Percentiles rank a stretch among this genome's conserved stretches.
Evolutionary conservation across 2,113 vertebrate species (phyloP).

Genomic region (Oryzias javanicus): DNA sequence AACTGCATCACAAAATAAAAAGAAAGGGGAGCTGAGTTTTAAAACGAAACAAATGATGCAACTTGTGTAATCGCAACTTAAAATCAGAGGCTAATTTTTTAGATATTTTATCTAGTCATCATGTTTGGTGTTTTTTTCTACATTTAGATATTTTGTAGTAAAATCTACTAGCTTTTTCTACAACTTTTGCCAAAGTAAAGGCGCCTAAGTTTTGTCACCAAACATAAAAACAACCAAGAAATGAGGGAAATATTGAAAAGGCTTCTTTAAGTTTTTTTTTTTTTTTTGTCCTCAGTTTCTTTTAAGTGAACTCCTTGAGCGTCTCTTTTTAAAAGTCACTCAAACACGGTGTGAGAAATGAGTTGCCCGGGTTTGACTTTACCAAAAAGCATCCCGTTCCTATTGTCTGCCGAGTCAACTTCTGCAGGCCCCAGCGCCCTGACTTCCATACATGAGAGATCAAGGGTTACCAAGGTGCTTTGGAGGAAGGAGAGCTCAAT

Average conservation of each 20-base stretch:
- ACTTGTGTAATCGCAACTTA: not conserved
- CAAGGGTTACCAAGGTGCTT: conserved; percentile 84
- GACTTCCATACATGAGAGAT: conserved; percentile 82
- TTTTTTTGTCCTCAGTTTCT: conserved; percentile 9
- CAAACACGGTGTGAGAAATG: conserved; percentile 71
- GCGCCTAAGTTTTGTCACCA: not conserved
- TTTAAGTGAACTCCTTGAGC: conserved; percentile 43
- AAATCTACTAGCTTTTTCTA: no score
- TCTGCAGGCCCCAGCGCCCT: conserved; percentile 76
- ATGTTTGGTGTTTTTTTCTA: no score
- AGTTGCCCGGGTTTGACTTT: conserved; percentile 78
- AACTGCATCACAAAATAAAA: conserved; percentile 1
- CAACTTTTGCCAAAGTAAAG: no score
- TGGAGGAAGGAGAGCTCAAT: conserved; percentile 69
- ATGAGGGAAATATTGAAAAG: conserved; percentile 25
- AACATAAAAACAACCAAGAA: conserved; percentile 16
- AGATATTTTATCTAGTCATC: not conserved
- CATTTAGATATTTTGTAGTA: no score
- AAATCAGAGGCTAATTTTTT: conserved; percentile 1
- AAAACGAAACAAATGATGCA: conserved; percentile 11
- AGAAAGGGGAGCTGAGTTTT: not conserved
- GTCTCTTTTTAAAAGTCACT: conserved; percentile 60
- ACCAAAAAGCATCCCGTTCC: conserved; percentile 74
- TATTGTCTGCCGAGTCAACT: conserved; percentile 78
- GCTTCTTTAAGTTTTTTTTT: conserved; percentile 12